Evolutionary conservation across 2,113 vertebrate species (phyloP), one percentile per base, ranked within the genome.

Genomic region (Bujurquina vittata): DNA sequence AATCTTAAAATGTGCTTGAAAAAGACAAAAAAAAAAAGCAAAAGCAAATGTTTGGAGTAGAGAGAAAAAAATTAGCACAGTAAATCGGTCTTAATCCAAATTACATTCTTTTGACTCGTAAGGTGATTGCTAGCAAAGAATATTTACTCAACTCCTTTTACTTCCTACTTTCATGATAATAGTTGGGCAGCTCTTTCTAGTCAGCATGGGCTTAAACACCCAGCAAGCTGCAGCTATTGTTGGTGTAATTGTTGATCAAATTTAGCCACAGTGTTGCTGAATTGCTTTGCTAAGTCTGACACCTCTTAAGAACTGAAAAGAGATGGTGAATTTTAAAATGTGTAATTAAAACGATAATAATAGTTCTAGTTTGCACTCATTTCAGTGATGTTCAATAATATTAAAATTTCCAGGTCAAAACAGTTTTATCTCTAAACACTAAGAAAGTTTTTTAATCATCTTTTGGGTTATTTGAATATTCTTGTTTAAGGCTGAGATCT

Each of bases 221-320:
- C 10, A 17, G 52, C 26, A 57, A 79, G 46, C 40, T 83, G 35
- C 72, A 77, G 20, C 49, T 49, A 31, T 69, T 20, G 4, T 26
- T 69, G 67, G 40, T 75, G 33, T 56, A 83, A 67, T 58, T 60
- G 40, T 29, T 69, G 61, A 81, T 14, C 59, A 72, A 77, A 54
- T 75, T 61, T 67, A 4, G 59, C 65, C 49, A 26, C 26, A 10
- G 26, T 75, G 73, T 40, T 75, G 15, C 49, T 60, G 18, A 77
- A 83, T 84, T 26, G 75, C 43, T 65, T 35, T 57, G 76, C 69
- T 61, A 65, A 57, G 5, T 14, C 40, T 54, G 80, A 76, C 60
- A 84, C 12, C 54, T 72, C 23, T 52, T 54, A 81, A 40, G 56
- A 56, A 56, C 4, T 40, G 20, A 84, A 35, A 23, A 69, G 20